Percentiles rank a stretch among this genome's conserved stretches.
Conservation (phyloP, 2,113 vertebrate genomes). For the Kobus ellipsiprymnus region DNA sequence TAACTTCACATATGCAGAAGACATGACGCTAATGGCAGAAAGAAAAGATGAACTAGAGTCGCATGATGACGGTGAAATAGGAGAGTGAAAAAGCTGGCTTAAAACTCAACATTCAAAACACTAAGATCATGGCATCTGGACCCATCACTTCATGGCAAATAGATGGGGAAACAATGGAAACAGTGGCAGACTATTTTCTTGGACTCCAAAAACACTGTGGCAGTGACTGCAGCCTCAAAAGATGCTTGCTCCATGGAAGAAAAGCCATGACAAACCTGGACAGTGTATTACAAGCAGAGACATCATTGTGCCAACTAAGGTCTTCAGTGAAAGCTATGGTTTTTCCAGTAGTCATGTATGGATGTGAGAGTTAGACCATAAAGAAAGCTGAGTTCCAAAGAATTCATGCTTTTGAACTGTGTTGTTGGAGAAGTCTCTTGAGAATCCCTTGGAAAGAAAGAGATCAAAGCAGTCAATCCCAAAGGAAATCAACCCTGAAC, state of each 20-base stretch:
- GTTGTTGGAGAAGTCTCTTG: neutral
- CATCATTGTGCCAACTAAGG: neutral
- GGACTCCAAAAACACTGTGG: neutral
- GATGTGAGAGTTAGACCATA: neutral
- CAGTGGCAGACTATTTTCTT: neutral
- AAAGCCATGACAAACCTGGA: neutral
- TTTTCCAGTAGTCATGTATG: neutral
- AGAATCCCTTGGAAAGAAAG: neutral
- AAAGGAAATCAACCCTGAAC: neutral
- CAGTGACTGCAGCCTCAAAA: neutral
- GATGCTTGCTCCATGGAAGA: neutral
- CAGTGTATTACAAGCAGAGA: neutral
- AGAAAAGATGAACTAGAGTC: neutral
- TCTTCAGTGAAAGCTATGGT: neutral
- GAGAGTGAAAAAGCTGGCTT: neutral
- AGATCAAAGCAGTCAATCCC: neutral
- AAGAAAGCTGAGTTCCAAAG: neutral
- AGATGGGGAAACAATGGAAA: neutral
- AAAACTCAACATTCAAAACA: neutral
- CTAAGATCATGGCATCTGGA: neutral
- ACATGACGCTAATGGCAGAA: neutral
- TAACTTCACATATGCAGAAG: neutral
- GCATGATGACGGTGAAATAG: neutral
- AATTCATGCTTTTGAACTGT: neutral
- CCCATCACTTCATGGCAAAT: neutral